Base-by-base conservation (phyloP, 2,797 vertebrate species). In the Oreochromis grahami region DNA sequence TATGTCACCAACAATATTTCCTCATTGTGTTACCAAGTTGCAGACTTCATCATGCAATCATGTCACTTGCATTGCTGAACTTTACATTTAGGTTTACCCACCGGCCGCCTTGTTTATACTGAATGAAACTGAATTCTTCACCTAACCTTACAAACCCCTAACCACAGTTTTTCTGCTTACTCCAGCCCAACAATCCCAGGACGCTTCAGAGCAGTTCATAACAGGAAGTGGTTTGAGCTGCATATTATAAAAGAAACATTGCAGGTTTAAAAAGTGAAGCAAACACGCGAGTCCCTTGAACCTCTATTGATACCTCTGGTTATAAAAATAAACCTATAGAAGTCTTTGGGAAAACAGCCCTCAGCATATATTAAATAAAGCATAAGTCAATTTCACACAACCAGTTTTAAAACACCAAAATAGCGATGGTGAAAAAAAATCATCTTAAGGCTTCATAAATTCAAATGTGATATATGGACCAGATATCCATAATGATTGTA, bases 201-300 rank as follows among this genome's bases (percentile, higher is more conserved):
- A 43, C 38, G 38, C 21, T 26, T 45, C 38, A 45, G 21, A 45
- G 38, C 65, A 4, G 21, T 43, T 43, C 65, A 45, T 3, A 70
- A 70, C 21, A 70, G 65, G 65, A 70, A 45, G 38, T 41, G 5
- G 21, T 70, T 43, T 10, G 21, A 70, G 65, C 41, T 70, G 38
- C 65, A 70, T 43, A 70, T 45, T 26, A 29, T 29, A 72, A 48
- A 72, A 36, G 58, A 63, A 63, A 45, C 4, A 26, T 1, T 70
- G 8, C 5, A 70, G 13, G 38, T 70, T 43, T 14, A 43, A 43
- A 70, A 70, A 70, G 65, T 26, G 63, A 24, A 68, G 63, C 36
- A 68, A 41, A 0, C 34, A 41, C 1, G 0, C 32, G n/a, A 63
- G 0, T 58, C 56, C 29, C 56, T 58, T 63, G 41, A 65, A 68